Conservation (phyloP, 2,113 vertebrate genomes). For the Vidua chalybeata region DNA sequence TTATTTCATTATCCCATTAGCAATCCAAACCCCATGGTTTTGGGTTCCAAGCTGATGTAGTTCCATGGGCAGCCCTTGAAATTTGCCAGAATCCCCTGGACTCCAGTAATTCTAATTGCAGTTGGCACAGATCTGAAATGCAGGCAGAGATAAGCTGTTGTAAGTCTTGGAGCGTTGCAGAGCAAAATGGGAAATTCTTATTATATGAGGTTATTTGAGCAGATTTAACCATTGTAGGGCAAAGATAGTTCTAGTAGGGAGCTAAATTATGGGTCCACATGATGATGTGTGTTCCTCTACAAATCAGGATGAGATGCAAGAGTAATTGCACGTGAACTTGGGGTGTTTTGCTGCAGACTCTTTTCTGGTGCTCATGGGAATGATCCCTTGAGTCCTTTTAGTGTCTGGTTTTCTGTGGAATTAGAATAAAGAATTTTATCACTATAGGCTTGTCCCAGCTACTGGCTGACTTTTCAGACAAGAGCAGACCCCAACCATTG, state of each 20-base stretch:
- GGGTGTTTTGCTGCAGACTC: neutral
- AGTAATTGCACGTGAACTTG: fast-evolving
- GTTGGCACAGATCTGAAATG: slow-evolving; percentile 16
- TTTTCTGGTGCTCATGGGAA: neutral
- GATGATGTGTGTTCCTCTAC: neutral
- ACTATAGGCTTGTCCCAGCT: neutral
- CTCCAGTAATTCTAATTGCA: slow-evolving; percentile 42
- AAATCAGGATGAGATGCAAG: neutral
- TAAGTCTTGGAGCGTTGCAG: neutral
- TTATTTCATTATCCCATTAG: slow-evolving; percentile 51
- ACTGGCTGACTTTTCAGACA: neutral
- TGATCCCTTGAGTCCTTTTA: neutral
- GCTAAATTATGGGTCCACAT: fast-evolving
- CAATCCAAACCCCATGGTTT: neutral
- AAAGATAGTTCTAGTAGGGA: neutral
- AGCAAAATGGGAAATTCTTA: slow-evolving; percentile 34
- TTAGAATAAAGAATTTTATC: neutral
- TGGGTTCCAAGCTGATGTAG: neutral
- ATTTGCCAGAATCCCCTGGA: slow-evolving; percentile 58
- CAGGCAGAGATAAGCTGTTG: slow-evolving; percentile 40
- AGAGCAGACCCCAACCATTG: neutral
- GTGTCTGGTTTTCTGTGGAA: neutral
- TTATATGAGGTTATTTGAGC: slow-evolving; percentile 33
- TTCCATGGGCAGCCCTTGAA: slow-evolving; percentile 33
- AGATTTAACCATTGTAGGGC: slow-evolving; percentile 50